phyloP scores from a whole-genome alignment of 2,888 invertebrate species.

The Scaptomyza parva region DNA sequence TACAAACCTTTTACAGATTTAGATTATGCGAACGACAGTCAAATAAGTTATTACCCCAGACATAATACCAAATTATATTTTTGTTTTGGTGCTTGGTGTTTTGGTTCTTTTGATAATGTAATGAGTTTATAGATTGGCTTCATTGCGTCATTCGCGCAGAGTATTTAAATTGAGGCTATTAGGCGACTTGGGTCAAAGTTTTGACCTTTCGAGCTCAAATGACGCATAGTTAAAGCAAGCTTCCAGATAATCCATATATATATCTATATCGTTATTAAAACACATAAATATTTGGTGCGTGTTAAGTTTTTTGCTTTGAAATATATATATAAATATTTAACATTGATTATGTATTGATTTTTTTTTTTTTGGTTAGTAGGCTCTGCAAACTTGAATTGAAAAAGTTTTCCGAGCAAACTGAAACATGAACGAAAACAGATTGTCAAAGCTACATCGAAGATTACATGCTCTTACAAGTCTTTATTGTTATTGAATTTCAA shows the following conservation, averaged over 20 bases:
- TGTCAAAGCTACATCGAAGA: not conserved
- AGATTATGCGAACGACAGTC: constrained; percentile 24
- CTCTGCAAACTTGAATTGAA: constrained; percentile 44
- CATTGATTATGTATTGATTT: constrained; percentile 68
- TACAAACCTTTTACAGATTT: constrained; percentile 21
- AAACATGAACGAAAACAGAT: not conserved
- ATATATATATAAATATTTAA: constrained; percentile 37
- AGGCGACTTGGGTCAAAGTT: not conserved
- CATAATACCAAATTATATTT: constrained; percentile 8
- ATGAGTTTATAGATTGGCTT: constrained; percentile 8
- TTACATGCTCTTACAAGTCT: not conserved
- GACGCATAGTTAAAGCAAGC: constrained; percentile 2
- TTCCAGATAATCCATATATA: not conserved
- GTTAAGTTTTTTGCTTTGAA: constrained; percentile 4
- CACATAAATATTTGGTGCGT: constrained; percentile 13
- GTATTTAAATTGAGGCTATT: constrained; percentile 12
- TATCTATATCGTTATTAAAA: not conserved
- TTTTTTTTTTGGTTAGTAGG: constrained; percentile 11
- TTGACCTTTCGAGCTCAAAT: constrained; percentile 25
- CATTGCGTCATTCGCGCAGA: constrained; percentile 37
- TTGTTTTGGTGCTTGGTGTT: no score
- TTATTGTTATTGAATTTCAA: not conserved
- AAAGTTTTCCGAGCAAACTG: constrained; percentile 29
- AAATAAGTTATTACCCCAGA: constrained; percentile 34
- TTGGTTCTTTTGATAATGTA: constrained; percentile 3